Evolutionary conservation across 2,888 invertebrate genomes (phyloP).

Genomic region (Phengaris alcon): DNA sequence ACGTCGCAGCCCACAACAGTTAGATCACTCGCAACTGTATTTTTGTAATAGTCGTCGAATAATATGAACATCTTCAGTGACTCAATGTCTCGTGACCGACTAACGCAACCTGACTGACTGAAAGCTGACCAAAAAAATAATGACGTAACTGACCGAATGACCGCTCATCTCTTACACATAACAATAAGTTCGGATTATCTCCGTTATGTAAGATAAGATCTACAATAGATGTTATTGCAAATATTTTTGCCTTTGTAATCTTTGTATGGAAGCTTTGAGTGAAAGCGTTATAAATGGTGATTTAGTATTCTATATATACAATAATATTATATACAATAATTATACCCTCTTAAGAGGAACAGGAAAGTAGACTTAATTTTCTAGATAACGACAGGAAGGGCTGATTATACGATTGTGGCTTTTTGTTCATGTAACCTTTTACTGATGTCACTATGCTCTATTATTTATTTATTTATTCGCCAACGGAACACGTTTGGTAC

Average conservation of each 20-base stretch:
- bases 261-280: neutral
- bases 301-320: neutral
- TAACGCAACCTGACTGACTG: neutral
- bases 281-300: neutral
- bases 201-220: neutral
- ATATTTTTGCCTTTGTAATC: neutral
- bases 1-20: too few species aligned
- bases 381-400: too few species aligned
- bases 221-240: neutral
- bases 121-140: too few species aligned
- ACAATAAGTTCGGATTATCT: neutral
- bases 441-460: too few species aligned
- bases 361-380: neutral
- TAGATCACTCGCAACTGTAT: neutral
- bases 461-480: too few species aligned
- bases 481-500: too few species aligned
- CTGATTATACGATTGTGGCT: too few species aligned
- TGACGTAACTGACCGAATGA: neutral
- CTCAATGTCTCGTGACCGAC: neutral
- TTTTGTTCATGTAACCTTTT: too few species aligned
- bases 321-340: too few species aligned
- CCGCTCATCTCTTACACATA: conserved; percentile 1
- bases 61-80: neutral
- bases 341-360: neutral
- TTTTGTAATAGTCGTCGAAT: neutral